A percentile compares a stretch with the other conserved stretches of the same genome.
Evolutionary conservation across 2,888 invertebrate species (phyloP).

Genomic region (Coecobrya sp.): DNA sequence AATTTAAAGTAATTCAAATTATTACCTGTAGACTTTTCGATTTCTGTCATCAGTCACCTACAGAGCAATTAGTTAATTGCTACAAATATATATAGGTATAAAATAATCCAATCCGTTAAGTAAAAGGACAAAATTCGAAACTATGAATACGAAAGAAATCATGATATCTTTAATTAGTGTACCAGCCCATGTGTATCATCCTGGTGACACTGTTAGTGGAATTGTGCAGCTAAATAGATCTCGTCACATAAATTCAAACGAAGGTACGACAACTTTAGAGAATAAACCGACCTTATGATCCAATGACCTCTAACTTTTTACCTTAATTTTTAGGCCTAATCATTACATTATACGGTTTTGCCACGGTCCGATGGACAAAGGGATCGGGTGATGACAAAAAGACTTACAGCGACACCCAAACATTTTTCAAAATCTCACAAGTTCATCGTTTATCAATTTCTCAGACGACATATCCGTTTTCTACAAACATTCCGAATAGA

Average conservation of each 20-base stretch:
- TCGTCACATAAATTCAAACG: background rate
- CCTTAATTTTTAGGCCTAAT: background rate
- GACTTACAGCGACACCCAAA: background rate
- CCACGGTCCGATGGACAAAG: background rate
- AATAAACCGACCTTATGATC: background rate
- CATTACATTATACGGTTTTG: background rate
- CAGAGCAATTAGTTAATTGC: too few species aligned
- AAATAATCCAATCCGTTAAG: too few species aligned
- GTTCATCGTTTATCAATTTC: background rate
- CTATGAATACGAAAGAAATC: too few species aligned
- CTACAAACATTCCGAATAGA: background rate
- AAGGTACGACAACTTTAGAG: background rate
- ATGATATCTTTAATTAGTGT: too few species aligned
- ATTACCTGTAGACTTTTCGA: too few species aligned
- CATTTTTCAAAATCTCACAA: background rate
- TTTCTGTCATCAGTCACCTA: too few species aligned
- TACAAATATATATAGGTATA: too few species aligned
- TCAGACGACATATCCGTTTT: background rate
- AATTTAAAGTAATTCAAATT: too few species aligned
- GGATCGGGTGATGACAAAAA: background rate
- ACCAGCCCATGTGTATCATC: background rate
- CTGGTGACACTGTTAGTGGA: background rate
- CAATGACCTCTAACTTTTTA: background rate
- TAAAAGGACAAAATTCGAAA: too few species aligned
- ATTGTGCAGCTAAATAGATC: background rate